Conservation (phyloP, 1,140 invertebrate species). For the Pseudobourletiella spinata region DNA sequence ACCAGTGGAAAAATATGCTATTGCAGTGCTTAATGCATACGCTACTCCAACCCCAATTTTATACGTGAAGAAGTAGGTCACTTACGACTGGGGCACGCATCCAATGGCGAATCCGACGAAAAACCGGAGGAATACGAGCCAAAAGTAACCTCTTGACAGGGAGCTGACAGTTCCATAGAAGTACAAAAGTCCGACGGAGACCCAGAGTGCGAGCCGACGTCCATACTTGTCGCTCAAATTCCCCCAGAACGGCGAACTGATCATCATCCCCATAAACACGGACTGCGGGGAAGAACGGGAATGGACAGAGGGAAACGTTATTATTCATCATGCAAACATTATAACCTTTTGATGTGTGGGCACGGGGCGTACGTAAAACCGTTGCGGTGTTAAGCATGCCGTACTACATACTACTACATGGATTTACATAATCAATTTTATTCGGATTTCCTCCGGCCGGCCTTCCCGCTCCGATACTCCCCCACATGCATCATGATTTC, state of each 20-base stretch:
- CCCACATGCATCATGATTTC: too few species aligned
- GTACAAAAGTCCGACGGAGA: conserved; percentile 79
- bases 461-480: too few species aligned
- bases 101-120: conserved; percentile 93
- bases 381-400: neutral
- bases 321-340: conserved; percentile 12
- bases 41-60: too few species aligned
- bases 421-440: too few species aligned
- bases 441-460: too few species aligned
- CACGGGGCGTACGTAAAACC: neutral
- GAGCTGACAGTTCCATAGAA: conserved; percentile 86
- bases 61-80: too few species aligned
- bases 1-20: too few species aligned
- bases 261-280: conserved; percentile 94
- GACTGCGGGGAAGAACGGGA: conserved; percentile 57
- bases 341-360: conserved; percentile 21
- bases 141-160: conserved; percentile 81
- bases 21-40: too few species aligned
- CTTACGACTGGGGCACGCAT: conserved; percentile 93
- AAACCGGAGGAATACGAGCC: conserved; percentile 80
- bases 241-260: conserved; percentile 91
- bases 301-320: too few species aligned
- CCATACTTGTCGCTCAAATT: conserved; percentile 91
- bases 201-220: conserved; percentile 72
- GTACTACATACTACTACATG: neutral